Evolutionary conservation across 2,797 vertebrate genomes (phyloP).

Genomic region (Anas flavirostris): DNA sequence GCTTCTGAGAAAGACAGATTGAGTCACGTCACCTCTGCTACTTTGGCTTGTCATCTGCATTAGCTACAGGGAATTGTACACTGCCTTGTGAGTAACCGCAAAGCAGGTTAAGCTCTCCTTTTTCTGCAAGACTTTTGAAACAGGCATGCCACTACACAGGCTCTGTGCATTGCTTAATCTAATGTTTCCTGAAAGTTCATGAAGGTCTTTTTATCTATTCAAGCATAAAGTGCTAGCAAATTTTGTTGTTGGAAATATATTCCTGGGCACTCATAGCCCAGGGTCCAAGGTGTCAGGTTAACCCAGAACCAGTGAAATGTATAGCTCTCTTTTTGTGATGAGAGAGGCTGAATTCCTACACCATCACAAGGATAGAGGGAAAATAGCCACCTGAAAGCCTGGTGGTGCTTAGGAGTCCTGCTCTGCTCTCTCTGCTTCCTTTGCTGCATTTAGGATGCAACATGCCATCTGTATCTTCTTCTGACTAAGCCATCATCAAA

Average conservation of each 20-base stretch:
- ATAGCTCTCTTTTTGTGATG: rapidly evolving
- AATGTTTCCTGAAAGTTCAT: background rate
- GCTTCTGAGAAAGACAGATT: background rate
- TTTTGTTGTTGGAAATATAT: background rate
- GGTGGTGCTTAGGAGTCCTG: background rate
- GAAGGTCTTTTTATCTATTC: background rate
- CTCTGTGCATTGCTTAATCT: background rate
- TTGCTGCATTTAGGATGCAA: background rate
- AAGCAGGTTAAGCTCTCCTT: background rate
- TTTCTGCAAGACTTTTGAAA: background rate
- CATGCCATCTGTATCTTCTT: background rate
- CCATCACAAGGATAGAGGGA: background rate
- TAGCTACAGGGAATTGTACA: background rate
- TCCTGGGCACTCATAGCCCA: background rate
- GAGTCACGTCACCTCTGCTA: background rate
- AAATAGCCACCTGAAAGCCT: background rate
- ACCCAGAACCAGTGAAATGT: rapidly evolving
- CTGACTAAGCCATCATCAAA: background rate
- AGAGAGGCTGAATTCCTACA: background rate
- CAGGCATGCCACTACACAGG: rapidly evolving
- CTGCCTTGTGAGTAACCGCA: background rate
- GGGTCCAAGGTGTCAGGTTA: background rate
- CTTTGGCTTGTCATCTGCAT: background rate
- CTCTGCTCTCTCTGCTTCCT: background rate
- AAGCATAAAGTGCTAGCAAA: background rate